phyloP scores from a whole-genome alignment of 2,113 vertebrate genomes.

The Scatophagus argus region DNA sequence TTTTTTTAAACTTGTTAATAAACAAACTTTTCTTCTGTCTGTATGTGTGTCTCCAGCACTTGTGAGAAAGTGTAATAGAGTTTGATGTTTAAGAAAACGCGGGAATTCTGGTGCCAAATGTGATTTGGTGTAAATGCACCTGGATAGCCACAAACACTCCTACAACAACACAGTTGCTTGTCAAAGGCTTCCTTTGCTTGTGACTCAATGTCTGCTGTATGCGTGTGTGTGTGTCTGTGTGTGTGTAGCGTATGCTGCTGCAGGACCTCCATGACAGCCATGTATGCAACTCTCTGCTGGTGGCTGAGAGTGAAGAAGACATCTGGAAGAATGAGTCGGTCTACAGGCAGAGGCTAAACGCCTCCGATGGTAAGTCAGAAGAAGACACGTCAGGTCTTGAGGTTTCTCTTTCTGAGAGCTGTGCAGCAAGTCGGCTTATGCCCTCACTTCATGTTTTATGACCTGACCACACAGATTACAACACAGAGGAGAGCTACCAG shows the following conservation, averaged over 20 bases:
- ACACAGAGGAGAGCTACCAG: constrained; percentile 93
- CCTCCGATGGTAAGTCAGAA: constrained; percentile 88
- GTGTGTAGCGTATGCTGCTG: constrained; percentile 91
- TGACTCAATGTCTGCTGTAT: not conserved
- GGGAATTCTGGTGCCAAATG: too few species aligned
- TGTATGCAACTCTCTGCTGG: constrained; percentile 94
- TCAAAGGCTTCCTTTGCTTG: not conserved
- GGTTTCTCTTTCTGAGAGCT: not conserved
- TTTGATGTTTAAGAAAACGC: too few species aligned
- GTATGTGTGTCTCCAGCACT: too few species aligned
- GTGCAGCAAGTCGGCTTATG: too few species aligned
- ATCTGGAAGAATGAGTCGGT: constrained; percentile 97
- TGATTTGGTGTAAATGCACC: too few species aligned
- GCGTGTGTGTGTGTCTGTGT: constrained; percentile 1
- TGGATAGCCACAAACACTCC: too few species aligned
- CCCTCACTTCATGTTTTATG: not conserved
- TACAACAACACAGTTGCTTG: too few species aligned
- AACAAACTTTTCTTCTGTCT: too few species aligned
- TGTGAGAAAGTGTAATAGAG: too few species aligned
- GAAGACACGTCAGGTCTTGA: not conserved
- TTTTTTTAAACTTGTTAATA: too few species aligned
- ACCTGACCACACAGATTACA: constrained; percentile 85
- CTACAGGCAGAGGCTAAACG: constrained; percentile 86
- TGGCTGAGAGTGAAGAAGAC: constrained; percentile 98
- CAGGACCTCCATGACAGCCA: constrained; percentile 97